phyloP scores from a whole-genome alignment of 2,113 vertebrate genomes.

The Nanorana parkeri region DNA sequence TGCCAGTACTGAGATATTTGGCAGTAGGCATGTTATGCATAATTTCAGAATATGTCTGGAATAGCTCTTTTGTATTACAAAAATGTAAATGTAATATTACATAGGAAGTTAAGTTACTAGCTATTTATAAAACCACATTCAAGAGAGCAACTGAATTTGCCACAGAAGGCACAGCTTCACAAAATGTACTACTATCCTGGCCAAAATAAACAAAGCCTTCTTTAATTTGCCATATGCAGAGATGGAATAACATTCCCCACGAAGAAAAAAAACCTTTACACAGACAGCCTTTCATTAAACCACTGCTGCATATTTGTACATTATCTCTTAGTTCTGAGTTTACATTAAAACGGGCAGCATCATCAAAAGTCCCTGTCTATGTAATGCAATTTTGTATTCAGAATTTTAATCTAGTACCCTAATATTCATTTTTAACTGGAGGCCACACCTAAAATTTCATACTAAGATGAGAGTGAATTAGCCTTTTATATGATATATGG shows the following conservation, averaged over 20 bases:
- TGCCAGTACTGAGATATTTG: constrained; percentile 28
- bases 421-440: neutral
- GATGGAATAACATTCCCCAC: constrained; percentile 54
- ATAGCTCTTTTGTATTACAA: constrained; percentile 39
- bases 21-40: constrained; percentile 9
- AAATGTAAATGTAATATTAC: constrained; percentile 48
- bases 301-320: constrained; percentile 22
- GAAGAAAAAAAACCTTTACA: constrained; percentile 27
- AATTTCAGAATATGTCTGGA: constrained; percentile 42
- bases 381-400: constrained; percentile 50
- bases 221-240: constrained; percentile 53
- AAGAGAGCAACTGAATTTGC: constrained; percentile 45
- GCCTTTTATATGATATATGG: constrained; percentile 46
- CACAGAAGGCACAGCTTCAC: constrained; percentile 47
- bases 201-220: constrained; percentile 47
- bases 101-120: constrained; percentile 52
- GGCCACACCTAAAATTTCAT: constrained; percentile 56
- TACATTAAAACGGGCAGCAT: constrained; percentile 13
- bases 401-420: constrained; percentile 51
- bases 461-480: constrained; percentile 53
- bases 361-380: constrained; percentile 40
- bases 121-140: constrained; percentile 54
- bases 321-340: constrained; percentile 37
- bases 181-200: constrained; percentile 38
- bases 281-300: constrained; percentile 52